phyloP scores from a whole-genome alignment of 2,113 vertebrate genomes.

The Mustelus asterias region DNA sequence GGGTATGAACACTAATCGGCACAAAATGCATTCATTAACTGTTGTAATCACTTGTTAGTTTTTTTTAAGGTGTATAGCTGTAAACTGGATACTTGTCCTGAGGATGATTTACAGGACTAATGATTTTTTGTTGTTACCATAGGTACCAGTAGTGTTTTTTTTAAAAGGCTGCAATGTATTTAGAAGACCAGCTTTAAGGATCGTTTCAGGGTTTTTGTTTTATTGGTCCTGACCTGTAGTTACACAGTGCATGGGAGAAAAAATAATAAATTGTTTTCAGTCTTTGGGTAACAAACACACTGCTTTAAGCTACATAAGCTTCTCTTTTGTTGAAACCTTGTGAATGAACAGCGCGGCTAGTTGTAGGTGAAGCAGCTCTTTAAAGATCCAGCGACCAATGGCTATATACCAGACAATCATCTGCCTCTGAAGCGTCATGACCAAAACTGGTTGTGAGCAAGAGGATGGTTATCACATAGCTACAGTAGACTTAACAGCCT shows the following conservation, averaged over 20 bases:
- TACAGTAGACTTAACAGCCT: slow-evolving; percentile 33
- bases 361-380: slow-evolving; percentile 22
- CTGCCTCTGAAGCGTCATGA: slow-evolving; percentile 25
- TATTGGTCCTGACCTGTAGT: neutral
- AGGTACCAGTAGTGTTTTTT: neutral
- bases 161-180: neutral
- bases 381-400: slow-evolving; percentile 32
- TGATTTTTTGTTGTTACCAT: slow-evolving; percentile 13
- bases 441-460: slow-evolving; percentile 33
- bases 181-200: too few species aligned
- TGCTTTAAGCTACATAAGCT: slow-evolving; percentile 20
- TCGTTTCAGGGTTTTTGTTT: neutral
- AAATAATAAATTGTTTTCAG: neutral
- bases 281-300: neutral
- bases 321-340: slow-evolving; percentile 13
- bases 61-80: neutral
- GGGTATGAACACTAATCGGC: too few species aligned
- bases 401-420: slow-evolving; percentile 6
- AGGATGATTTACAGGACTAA: neutral
- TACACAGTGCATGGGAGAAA: neutral
- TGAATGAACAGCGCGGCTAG: slow-evolving; percentile 20
- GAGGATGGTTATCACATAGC: slow-evolving; percentile 37
- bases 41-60: neutral
- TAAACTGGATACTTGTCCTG: neutral
- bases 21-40: neutral